Evolutionary conservation across 2,797 vertebrate genomes (phyloP), one percentile per base, ranked within the genome.

Genomic region (Xiphorhynchus erythropygius): DNA sequence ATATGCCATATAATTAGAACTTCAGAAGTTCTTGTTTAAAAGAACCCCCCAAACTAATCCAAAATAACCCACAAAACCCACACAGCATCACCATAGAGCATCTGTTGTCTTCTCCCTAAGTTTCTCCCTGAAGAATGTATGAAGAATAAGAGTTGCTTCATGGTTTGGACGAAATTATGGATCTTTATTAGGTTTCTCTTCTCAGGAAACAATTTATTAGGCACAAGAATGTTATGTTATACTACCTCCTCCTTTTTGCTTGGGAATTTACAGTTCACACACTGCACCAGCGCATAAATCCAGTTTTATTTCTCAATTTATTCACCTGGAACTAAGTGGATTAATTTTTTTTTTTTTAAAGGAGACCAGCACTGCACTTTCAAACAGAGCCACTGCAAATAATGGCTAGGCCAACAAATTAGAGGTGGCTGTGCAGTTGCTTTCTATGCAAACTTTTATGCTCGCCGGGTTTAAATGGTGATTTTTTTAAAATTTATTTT

Each of bases 271-370:
- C 96, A 94, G 92, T 96, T 95, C 68, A 56, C 86, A 77, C 92
- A 85, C 92, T 89, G 94, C 94, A 93, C 83, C 57, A 90, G 91
- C 82, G 68, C 96, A 94, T 96, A 97, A 97, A 97, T 97, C 94
- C 93, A 94, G 82, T 97, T 97, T 97, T 97, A 97, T 97, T 98
- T 97, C 97, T 96, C 94, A 95, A 95, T 96, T 96, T 97, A 96
- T 97, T 97, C 97, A 97, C 97, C 96, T 97, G 96, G 96, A 98
- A 97, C 95, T 97, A 97, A 98, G 92, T 97, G 95, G 90, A 94
- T 96, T 97, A 94, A 91, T 88, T 47, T 42, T 57, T 39, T 46
- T 32, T 47, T 28, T 33, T 41, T 52, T 33, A 46, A 96, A 78
- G 92, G 89, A 76, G 82, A 94, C 89, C 87, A 28, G 44, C 88